phyloP scores from a whole-genome alignment of 2,888 invertebrate species.

The Dysmachus trigonus region DNA sequence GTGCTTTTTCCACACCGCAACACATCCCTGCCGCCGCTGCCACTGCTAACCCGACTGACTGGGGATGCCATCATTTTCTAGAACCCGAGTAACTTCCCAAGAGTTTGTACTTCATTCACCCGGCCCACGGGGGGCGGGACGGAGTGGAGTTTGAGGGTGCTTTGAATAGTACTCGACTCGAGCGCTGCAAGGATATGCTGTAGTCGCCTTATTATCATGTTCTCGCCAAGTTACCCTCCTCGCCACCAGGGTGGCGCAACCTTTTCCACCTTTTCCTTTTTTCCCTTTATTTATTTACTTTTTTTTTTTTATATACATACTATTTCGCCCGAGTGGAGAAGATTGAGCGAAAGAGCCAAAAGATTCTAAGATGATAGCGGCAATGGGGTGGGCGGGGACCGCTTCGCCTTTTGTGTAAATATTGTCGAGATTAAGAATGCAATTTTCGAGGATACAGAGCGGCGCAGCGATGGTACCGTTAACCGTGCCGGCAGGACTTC shows the following conservation, averaged over 20 bases:
- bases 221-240: slow-evolving; percentile 37
- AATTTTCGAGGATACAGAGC: slow-evolving; percentile 23
- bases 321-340: neutral
- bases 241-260: slow-evolving; percentile 28
- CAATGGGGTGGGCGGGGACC: slow-evolving; percentile 2
- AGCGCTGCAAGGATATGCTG: slow-evolving; percentile 30
- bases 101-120: slow-evolving; percentile 30
- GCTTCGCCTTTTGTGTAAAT: slow-evolving; percentile 43
- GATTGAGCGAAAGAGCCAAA: slow-evolving; percentile 21
- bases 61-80: slow-evolving; percentile 29
- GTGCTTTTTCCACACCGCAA: slow-evolving; percentile 40
- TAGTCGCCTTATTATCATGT: slow-evolving; percentile 41
- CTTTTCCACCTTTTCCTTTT: slow-evolving; percentile 9
- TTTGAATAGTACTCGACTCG: slow-evolving; percentile 6
- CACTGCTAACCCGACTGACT: neutral
- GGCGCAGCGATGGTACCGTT: neutral
- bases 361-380: slow-evolving; percentile 28
- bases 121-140: neutral
- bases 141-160: neutral
- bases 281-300: neutral
- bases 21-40: neutral
- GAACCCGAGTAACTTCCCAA: neutral
- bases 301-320: neutral
- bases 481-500: no score
- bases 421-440: slow-evolving; percentile 45